A percentile compares a stretch with the other conserved stretches of the same genome.
Evolutionary conservation across 1,140 invertebrate species (phyloP).

Genomic region (Lucilia sericata): DNA sequence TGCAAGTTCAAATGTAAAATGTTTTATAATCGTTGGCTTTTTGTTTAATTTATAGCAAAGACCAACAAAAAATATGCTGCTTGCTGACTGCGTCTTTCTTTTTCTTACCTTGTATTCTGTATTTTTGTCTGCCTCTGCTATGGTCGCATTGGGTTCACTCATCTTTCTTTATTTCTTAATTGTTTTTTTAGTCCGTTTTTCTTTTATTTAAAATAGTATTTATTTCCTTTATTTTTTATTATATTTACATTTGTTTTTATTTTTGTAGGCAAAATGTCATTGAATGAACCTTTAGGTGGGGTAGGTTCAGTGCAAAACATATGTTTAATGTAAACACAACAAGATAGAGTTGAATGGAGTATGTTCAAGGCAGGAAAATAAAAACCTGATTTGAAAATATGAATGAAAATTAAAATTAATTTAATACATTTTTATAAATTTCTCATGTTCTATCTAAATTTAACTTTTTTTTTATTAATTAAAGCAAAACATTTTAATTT

Average conservation of each 20-base stretch:
- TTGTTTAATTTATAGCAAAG: background rate
- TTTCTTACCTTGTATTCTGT: constrained; percentile 58
- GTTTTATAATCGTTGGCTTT: constrained; percentile 48
- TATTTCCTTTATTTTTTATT: background rate
- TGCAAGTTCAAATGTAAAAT: constrained; percentile 59
- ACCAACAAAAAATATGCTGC: too few species aligned
- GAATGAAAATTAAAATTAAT: too few species aligned
- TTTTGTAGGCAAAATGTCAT: constrained; percentile 31
- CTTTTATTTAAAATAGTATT: background rate
- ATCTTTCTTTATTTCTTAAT: constrained; percentile 47
- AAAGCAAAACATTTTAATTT: too few species aligned
- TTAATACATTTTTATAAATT: too few species aligned
- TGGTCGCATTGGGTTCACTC: constrained; percentile 52
- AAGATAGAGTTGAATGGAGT: too few species aligned
- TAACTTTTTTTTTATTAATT: too few species aligned
- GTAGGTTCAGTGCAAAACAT: background rate
- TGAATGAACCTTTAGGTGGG: constrained; percentile 11
- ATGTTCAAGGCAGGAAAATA: too few species aligned
- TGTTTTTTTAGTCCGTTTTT: background rate
- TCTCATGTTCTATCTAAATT: too few species aligned
- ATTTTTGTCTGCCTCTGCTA: constrained; percentile 53
- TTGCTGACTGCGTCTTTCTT: background rate
- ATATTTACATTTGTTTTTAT: constrained; percentile 32
- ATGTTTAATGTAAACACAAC: too few species aligned
- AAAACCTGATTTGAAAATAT: too few species aligned